Conservation (phyloP, 2,113 vertebrate genomes). For the Rhabdomys dilectus region DNA sequence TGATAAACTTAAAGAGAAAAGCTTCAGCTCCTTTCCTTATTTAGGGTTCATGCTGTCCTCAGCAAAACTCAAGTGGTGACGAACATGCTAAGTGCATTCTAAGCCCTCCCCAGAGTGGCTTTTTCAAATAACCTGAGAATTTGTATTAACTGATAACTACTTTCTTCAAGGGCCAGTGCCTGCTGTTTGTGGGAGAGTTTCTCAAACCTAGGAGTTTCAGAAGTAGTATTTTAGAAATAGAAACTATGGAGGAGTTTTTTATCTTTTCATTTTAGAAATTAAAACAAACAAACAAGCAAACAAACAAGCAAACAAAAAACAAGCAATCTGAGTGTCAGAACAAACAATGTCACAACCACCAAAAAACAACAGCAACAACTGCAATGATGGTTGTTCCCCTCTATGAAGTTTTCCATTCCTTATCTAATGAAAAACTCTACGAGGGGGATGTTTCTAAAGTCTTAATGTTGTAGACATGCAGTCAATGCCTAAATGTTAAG, state of each 20-base stretch:
- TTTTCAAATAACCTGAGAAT: constrained; percentile 62
- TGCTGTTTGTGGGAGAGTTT: not conserved
- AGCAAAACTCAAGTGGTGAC: constrained; percentile 21
- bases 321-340: not conserved
- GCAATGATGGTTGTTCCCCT: not conserved
- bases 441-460: not conserved
- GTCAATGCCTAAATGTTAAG: not conserved
- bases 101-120: constrained; percentile 10
- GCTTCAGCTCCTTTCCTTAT: constrained; percentile 15
- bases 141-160: constrained; percentile 33
- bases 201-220: constrained; percentile 28
- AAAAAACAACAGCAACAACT: constrained; percentile 14
- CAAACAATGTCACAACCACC: not conserved
- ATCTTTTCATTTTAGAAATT: not conserved
- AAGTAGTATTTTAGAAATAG: constrained; percentile 27
- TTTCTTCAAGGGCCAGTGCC: not conserved
- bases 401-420: not conserved
- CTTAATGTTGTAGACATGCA: not conserved
- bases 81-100: constrained; percentile 41
- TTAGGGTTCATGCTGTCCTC: not conserved
- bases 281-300: constrained; percentile 1
- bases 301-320: constrained; percentile 28
- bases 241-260: not conserved
- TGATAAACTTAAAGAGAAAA: not conserved
- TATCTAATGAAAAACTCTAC: not conserved